Conservation (phyloP, 2,113 vertebrate genomes). For the Lichenostomus cassidix region DNA sequence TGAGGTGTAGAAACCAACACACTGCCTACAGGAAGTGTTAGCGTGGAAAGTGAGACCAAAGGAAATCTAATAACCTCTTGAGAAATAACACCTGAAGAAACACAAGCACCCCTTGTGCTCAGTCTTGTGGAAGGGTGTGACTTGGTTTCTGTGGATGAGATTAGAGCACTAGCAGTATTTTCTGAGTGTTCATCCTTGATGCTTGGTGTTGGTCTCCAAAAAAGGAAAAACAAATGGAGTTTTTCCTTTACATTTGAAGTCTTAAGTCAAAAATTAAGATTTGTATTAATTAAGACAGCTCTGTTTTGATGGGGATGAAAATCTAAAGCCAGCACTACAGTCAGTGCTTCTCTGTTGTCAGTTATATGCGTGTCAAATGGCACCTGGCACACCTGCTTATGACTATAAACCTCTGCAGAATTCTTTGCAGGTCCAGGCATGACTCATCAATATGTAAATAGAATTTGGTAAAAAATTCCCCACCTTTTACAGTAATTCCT, state of each 20-base stretch:
- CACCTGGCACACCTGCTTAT: not conserved
- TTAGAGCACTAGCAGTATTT: not conserved
- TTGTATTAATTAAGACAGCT: not conserved
- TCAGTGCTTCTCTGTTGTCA: not conserved
- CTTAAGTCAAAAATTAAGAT: not conserved
- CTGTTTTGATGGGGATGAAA: not conserved
- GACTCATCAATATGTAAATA: not conserved
- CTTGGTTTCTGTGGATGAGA: not conserved
- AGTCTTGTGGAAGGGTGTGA: not conserved
- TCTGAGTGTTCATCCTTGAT: not conserved
- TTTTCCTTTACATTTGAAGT: not conserved
- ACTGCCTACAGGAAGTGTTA: not conserved
- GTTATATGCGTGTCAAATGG: not conserved
- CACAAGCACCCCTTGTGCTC: not conserved
- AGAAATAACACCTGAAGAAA: not conserved
- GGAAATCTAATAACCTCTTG: not conserved
- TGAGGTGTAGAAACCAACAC: not conserved
- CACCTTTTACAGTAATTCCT: not conserved
- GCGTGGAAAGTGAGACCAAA: not conserved
- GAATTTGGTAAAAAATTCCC: not conserved
- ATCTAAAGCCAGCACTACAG: not conserved
- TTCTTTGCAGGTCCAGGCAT: not conserved
- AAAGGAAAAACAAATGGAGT: not conserved
- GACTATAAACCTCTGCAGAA: not conserved
- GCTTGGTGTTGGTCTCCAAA: not conserved